Evolutionary conservation across 2,113 vertebrate genomes (phyloP), one percentile per base, ranked within the genome.

Genomic region (Nothoprocta perdicaria): DNA sequence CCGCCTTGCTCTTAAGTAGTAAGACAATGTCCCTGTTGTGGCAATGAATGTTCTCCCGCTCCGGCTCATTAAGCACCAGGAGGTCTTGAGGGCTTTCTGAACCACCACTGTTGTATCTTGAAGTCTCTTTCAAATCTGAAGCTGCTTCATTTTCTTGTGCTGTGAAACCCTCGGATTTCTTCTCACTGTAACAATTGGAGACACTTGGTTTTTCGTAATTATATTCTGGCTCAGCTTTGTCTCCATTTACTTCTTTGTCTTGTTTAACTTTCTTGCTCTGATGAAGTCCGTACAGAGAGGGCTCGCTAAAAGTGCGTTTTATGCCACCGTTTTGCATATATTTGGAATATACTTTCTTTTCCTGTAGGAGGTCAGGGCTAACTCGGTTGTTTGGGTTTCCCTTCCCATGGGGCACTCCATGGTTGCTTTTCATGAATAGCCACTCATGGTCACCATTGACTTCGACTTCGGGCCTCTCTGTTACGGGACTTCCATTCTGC

Each of bases 241-340:
- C 97, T 95, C 97, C 97, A 19, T 98, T 98, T 52, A 97, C 92
- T 15, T 98, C 98, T 82, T 97, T 97, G 93, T 98, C 97, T 84
- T 96, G 95, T 96, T 97, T 98, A 65, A 96, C 86, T 95, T 98
- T 99, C 97, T 99, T 99, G 68, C 96, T 94, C 58, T 98, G 98
- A 63, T 98, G 98, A 94, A 97, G 92, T 82, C 96, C 97, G 66
- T 97, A 97, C 82, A 97, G 96, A 89, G 97, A 97, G 78, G 98
- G 97, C 74, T 98, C 98, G 8, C 97, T 98, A 71, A 97, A 97
- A 81, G 97, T 97, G 88, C 98, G 98, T 83, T 99, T 99, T 89
- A 98, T 97, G 60, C 98, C 98, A 88, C 99, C 98, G 58, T 99
- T 99, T 95, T 98, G 98, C 82, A 98, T 95, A 89, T 97, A 97